These are phyloP conservation scores for Chrysopa pallens DNA, from an alignment of 1,140 invertebrate genomes.

Conservation along the genomic window DNA sequence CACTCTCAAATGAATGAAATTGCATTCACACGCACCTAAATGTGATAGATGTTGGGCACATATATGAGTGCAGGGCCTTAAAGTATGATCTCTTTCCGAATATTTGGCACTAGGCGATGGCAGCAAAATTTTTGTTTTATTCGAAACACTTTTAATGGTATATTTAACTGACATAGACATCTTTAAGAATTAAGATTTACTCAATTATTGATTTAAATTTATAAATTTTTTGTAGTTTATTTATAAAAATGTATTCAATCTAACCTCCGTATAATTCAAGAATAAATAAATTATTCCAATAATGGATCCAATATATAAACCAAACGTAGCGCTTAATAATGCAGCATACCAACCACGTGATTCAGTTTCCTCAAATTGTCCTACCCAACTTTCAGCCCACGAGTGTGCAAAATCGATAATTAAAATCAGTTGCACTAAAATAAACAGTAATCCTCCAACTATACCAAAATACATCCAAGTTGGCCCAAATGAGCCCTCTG, in stretches of 20 bases:
- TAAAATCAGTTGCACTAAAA: constrained; percentile 89
- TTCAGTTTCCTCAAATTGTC: constrained; percentile 82
- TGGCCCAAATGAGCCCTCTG: constrained; percentile 59
- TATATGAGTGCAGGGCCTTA: no score
- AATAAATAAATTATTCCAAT: constrained; percentile 74
- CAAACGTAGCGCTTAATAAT: constrained; percentile 69
- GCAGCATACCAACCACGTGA: constrained; percentile 78
- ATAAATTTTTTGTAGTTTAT: constrained; percentile 17
- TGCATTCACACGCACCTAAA: no score
- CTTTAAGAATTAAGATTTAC: no score
- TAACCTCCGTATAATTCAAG: constrained; percentile 75
- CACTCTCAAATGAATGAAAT: no score
- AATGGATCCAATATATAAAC: constrained; percentile 66
- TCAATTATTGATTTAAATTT: not conserved
- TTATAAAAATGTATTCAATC: no score
- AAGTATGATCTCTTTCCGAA: no score
- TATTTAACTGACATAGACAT: no score
- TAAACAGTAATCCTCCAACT: constrained; percentile 91
- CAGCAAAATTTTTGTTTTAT: no score
- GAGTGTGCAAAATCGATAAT: constrained; percentile 96
- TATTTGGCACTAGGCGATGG: no score
- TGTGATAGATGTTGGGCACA: no score
- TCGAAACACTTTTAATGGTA: no score
- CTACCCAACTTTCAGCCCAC: constrained; percentile 91
- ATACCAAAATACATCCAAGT: constrained; percentile 99